Base-by-base conservation (phyloP, 2,888 invertebrate species). In the Atherix ibis region DNA sequence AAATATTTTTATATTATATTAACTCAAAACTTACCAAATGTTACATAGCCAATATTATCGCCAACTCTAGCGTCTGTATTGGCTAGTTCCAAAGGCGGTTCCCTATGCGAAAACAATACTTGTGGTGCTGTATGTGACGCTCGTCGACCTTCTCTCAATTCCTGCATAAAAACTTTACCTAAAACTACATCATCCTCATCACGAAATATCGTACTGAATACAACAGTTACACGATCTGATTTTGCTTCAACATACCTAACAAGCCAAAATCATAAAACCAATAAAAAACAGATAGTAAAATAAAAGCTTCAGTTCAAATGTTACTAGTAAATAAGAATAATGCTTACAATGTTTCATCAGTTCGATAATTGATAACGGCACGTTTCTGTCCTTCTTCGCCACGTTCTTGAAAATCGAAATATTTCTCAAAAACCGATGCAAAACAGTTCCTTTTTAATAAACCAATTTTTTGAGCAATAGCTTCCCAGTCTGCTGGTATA, bases 121-220 rank as follows among this genome's bases (percentile, higher is more conserved):
- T 81, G 81, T 24, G 85, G 85, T 39, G 92, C 89, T 34, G 92
- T 94, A 56, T 94, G 92, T 46, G 87, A 87, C 17, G 92, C 94
- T 57, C 94, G 73, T 44, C 97, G 71, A 13, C 97, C 97, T 65
- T 98, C 98, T 57, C 94, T 91, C 51, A 98, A 79, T 65, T 98
- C 98, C 69, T 97, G 95, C 79, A 98, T 85, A 68, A 98, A 98
- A 49, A 98, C 89, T 67, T 98, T 98, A 37, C 98, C 98, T 60
- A 99, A 87, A 35, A 98, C 80, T 53, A 98, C 82, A 62, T 98
- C 98, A 59, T 95, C 94, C 56, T 94, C 91, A 59, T 97, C 95
- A 52, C 91, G 85, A 66, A 98, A 98, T 55, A 97, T 82, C 45
- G 98, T 98, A 51, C 94, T 94, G 67, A 98, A 98, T 43, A 98